Evolutionary conservation across 2,113 vertebrate genomes (phyloP).

Genomic region (Chloroceryle aenea): DNA sequence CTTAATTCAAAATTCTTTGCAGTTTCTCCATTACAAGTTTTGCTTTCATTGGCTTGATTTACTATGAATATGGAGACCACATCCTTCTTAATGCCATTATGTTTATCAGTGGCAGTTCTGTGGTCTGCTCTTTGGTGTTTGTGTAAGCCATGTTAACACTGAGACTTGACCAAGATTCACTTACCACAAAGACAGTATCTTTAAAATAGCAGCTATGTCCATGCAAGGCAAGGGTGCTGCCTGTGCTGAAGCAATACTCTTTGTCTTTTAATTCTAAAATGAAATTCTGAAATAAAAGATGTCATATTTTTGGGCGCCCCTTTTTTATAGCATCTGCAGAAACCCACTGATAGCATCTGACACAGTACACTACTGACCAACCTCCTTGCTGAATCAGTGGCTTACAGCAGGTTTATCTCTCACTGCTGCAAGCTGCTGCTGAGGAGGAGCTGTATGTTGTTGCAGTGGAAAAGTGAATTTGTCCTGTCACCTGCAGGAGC

Average conservation of each 20-base stretch:
- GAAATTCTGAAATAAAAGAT: not conserved
- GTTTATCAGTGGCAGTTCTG: no score
- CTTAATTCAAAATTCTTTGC: not conserved
- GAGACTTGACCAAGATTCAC: no score
- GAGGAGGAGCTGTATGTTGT: not conserved
- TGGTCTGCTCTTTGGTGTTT: no score
- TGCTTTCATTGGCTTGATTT: no score
- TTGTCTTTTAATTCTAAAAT: not conserved
- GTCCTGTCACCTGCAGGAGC: not conserved
- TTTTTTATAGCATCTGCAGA: not conserved
- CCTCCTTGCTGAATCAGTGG: not conserved
- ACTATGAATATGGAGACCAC: no score
- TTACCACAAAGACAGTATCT: not conserved
- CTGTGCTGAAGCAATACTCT: not conserved
- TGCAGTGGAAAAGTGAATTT: not conserved
- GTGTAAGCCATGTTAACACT: no score
- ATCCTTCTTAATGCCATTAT: no score
- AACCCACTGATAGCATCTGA: not conserved
- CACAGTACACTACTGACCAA: not conserved
- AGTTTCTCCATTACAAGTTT: not conserved
- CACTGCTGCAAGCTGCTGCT: not conserved
- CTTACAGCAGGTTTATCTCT: accelerated
- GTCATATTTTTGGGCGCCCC: not conserved
- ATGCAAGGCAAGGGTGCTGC: not conserved
- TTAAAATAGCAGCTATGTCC: not conserved